A percentile compares a stretch with the other conserved stretches of the same genome.
phyloP scores from a whole-genome alignment of 2,888 invertebrate genomes.

The Gymnosoma rotundatum region DNA sequence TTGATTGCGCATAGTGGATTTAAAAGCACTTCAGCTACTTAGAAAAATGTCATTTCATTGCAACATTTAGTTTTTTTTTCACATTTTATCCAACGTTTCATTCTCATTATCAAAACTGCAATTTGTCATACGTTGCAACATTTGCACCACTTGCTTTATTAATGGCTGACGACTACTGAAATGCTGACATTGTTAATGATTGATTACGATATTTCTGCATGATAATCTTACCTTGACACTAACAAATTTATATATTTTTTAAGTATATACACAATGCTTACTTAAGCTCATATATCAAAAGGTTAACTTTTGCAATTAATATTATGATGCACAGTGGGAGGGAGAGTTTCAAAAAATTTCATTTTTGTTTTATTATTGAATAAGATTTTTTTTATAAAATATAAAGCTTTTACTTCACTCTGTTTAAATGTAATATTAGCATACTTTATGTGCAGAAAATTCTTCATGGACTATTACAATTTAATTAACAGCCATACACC shows the following conservation, averaged over 20 bases:
- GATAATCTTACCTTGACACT: slow-evolving; percentile 51
- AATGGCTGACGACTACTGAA: slow-evolving; percentile 10
- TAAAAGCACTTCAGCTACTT: too few relatives aligned
- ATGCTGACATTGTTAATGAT: slow-evolving; percentile 24
- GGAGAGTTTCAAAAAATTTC: background rate
- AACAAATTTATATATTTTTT: slow-evolving; percentile 8
- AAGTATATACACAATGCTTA: background rate
- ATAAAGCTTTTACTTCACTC: too few relatives aligned
- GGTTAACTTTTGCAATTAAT: background rate
- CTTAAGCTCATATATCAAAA: slow-evolving; percentile 10
- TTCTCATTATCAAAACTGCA: slow-evolving; percentile 12
- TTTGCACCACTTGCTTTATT: slow-evolving; percentile 10
- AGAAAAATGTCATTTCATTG: background rate
- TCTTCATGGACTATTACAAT: too few relatives aligned
- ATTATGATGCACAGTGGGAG: slow-evolving; percentile 1
- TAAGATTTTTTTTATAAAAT: too few relatives aligned
- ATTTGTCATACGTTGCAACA: slow-evolving; percentile 41
- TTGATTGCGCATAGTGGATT: too few relatives aligned
- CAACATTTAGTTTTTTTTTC: background rate
- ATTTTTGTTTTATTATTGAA: too few relatives aligned
- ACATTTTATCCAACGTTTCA: background rate
- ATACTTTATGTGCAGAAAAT: too few relatives aligned
- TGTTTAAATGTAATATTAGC: too few relatives aligned
- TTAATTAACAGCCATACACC: too few relatives aligned
- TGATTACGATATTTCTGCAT: slow-evolving; percentile 39